Evolutionary conservation across 2,888 invertebrate genomes (phyloP), one percentile per base, ranked within the genome.

Genomic region (Electrophaes corylata): DNA sequence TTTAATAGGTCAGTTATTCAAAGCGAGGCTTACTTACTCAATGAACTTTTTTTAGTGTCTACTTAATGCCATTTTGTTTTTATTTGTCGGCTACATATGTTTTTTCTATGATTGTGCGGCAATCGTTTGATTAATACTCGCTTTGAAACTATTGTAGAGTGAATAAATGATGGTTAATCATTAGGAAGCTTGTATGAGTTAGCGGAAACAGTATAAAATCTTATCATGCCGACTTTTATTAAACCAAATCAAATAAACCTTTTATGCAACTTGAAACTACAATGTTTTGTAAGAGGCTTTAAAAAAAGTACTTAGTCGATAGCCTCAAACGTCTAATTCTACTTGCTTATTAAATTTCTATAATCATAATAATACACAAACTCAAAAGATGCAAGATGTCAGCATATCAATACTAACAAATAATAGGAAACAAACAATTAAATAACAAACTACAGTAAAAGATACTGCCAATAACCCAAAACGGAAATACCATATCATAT

Each of bases 21-120:
- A 69, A 72, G 69, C 65, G 69, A 80, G 78, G 78, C 79, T 81
- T 83, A 77, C 79, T 81, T 83, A 75, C 79, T 87, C 87, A 86
- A 84, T 87, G 87, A 86, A 86, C 78, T 75, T 78, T 81, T 79
- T 78, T 81, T 73, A 43, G 37, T 60, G 50, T 57, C 89, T 88
- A 87, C 88, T 89, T 88, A 88, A 85, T 80, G 76, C 78, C 76
- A 84, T 88, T 89, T 90, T 89, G 88, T 88, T 89, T 83, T 88
- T 88, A 85, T 90, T 88, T 78, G 76, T 78, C 71, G 72, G 76
- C 74, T 82, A 85, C 85, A 85, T 79, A 72, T 83, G 79, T 84
- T 84, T 83, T 82, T 85, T 80, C 71, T 81, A 73, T 79, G 75
- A 79, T 71, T 64, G 68, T 72, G 83, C 80, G 82, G 81, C 81